A percentile compares a stretch with the other conserved stretches of the same genome.
phyloP scores from a whole-genome alignment of 2,888 invertebrate species.

The Euphydryas editha region DNA sequence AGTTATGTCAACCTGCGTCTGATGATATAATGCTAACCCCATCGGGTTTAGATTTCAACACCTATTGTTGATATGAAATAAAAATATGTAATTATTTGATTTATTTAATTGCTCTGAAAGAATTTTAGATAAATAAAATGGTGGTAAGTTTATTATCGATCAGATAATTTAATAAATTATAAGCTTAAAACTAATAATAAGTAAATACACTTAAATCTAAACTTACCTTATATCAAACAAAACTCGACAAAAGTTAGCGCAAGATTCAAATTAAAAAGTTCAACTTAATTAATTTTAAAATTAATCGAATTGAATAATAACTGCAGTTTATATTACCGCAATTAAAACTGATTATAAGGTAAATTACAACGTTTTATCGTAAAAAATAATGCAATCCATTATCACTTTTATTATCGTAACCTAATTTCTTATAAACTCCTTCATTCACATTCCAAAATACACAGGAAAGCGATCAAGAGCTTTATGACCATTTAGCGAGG shows the following conservation, averaged over 20 bases:
- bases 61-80: conserved; percentile 22
- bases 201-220: no score
- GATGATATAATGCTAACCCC: conserved; percentile 53
- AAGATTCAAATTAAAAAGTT: no score
- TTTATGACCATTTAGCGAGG: conserved; percentile 65
- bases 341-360: no score
- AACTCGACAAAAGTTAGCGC: no score
- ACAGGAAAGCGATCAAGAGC: conserved; percentile 65
- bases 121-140: not conserved
- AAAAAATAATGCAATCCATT: not conserved
- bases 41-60: conserved; percentile 38
- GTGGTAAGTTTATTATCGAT: not conserved
- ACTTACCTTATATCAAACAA: no score
- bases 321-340: no score
- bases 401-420: conserved; percentile 20
- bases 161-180: no score
- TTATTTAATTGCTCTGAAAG: not conserved
- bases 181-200: no score
- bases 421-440: conserved; percentile 15
- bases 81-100: conserved; percentile 1
- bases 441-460: conserved; percentile 35
- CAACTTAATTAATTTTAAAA: no score
- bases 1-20: conserved; percentile 58
- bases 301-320: no score
- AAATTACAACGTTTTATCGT: no score